phyloP scores from a whole-genome alignment of 2,113 vertebrate genomes.

The Pluvialis apricaria region DNA sequence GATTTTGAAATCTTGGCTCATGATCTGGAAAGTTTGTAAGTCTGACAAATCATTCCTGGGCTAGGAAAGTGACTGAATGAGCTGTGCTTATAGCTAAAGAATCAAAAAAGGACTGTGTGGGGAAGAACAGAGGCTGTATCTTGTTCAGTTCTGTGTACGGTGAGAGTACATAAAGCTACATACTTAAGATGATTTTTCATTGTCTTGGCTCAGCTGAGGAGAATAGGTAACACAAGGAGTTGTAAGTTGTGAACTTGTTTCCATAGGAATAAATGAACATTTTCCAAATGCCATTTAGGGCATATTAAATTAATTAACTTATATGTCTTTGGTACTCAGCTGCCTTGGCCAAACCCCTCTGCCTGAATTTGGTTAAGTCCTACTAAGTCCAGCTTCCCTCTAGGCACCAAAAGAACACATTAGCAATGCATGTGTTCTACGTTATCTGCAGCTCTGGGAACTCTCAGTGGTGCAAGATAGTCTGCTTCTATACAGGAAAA shows the following conservation, averaged over 20 bases:
- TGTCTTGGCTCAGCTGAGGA: background rate
- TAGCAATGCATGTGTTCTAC: background rate
- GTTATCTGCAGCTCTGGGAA: background rate
- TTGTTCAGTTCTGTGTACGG: background rate
- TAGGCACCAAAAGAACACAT: background rate
- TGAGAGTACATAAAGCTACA: background rate
- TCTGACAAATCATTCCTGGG: background rate
- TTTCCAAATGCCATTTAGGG: background rate
- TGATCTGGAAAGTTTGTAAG: background rate
- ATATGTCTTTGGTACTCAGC: background rate
- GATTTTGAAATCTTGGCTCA: background rate
- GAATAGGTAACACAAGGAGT: background rate
- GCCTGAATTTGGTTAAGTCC: background rate
- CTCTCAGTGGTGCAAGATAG: background rate
- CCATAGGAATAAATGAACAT: background rate
- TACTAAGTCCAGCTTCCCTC: background rate
- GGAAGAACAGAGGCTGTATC: background rate
- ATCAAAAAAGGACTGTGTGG: background rate
- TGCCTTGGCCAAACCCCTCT: background rate
- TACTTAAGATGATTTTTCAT: background rate
- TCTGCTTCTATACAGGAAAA: background rate
- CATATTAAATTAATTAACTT: background rate
- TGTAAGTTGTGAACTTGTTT: background rate
- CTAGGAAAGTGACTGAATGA: background rate
- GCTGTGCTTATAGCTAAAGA: background rate